Evolutionary conservation across 2,113 vertebrate species (phyloP).

Genomic region (Ariopsis seemanni): DNA sequence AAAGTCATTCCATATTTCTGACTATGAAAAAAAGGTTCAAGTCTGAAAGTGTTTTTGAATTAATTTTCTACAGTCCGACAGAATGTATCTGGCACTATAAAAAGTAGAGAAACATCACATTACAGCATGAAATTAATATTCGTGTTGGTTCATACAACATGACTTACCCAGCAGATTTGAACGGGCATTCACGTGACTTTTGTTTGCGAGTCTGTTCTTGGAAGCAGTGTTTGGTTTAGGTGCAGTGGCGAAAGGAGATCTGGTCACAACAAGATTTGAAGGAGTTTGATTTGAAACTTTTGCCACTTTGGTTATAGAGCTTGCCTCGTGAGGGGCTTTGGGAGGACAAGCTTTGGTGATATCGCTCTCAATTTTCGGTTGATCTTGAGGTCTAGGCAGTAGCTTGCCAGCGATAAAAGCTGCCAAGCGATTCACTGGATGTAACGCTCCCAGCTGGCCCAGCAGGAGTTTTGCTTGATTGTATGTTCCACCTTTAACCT

Average conservation of each 20-base stretch:
- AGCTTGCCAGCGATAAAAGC: conserved; percentile 86
- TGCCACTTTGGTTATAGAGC: neutral
- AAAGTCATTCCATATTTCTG: neutral
- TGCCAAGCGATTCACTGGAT: conserved; percentile 89
- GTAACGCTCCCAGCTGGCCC: conserved; percentile 90
- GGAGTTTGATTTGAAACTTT: neutral
- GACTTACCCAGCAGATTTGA: neutral
- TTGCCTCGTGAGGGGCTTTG: neutral
- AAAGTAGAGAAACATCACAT: neutral
- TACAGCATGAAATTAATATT: neutral
- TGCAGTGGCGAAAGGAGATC: neutral
- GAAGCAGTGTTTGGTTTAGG: neutral
- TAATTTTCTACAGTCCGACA: neutral
- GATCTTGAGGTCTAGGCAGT: conserved; percentile 37
- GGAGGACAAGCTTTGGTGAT: neutral
- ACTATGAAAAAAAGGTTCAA: neutral
- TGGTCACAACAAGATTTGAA: neutral
- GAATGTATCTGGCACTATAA: neutral
- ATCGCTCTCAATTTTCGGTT: neutral
- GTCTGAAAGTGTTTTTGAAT: neutral
- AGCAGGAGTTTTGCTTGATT: conserved; percentile 87
- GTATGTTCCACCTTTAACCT: conserved; percentile 92
- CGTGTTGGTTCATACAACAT: neutral
- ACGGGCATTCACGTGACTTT: neutral
- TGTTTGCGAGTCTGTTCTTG: neutral